Conservation (phyloP, 2,113 vertebrate species). For the Tragelaphus strepsiceros region DNA sequence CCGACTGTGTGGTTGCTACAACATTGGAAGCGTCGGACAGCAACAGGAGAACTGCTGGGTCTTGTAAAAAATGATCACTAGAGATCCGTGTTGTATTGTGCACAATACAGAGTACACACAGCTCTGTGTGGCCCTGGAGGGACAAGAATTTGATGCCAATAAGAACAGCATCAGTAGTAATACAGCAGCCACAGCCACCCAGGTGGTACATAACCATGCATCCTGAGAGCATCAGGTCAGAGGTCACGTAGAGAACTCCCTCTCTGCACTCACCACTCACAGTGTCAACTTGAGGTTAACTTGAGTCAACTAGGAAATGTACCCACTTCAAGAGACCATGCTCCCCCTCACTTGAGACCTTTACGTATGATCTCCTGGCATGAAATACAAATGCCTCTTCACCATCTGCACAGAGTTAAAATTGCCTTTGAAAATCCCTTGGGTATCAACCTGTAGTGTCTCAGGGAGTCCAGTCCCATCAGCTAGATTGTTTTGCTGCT, state of each 20-base stretch:
- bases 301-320: neutral
- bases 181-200: neutral
- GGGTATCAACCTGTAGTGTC: neutral
- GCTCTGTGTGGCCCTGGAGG: neutral
- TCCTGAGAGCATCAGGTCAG: neutral
- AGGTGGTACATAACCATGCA: rapidly evolving
- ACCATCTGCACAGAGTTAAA: neutral
- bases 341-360: neutral
- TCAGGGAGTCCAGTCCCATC: neutral
- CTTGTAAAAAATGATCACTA: neutral
- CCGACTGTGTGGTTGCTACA: neutral
- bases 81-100: neutral
- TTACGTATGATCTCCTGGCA: neutral
- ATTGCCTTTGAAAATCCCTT: neutral
- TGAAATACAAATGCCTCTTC: neutral
- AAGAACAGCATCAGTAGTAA: neutral
- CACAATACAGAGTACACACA: no score
- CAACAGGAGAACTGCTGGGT: neutral
- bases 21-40: neutral
- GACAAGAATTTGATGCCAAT: neutral
- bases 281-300: neutral
- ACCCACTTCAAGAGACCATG: neutral
- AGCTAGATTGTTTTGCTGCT: neutral
- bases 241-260: rapidly evolving
- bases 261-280: neutral